Conservation (phyloP, 2,797 vertebrate genomes). For the Anableps anableps region DNA sequence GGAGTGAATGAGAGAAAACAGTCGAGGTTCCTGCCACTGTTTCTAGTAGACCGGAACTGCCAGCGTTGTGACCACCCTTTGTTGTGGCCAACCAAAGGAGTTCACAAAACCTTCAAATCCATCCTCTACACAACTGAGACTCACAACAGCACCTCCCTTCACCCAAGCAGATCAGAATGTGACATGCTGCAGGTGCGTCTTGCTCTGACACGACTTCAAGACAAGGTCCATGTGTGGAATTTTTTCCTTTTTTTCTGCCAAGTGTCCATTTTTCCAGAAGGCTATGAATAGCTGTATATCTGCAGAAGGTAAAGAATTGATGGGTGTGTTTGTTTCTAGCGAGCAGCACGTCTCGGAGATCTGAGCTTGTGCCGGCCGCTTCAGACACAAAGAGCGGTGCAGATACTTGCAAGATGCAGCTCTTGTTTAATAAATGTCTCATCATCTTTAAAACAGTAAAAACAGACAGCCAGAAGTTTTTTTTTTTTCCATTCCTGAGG, state of each 20-base stretch:
- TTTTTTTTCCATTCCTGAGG: conserved; percentile 41
- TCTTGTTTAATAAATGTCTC: conserved; percentile 70
- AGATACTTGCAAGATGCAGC: conserved; percentile 56
- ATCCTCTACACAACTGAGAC: conserved; percentile 46
- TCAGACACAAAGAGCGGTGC: conserved; percentile 38
- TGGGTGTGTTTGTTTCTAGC: conserved; percentile 26
- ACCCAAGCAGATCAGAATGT: conserved; percentile 77
- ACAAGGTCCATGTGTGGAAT: conserved; percentile 80
- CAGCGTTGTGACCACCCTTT: neutral
- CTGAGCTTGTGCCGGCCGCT: conserved; percentile 46
- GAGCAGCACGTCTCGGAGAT: conserved; percentile 31
- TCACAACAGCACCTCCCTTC: conserved; percentile 82
- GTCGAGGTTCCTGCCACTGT: neutral
- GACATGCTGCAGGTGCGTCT: conserved; percentile 81
- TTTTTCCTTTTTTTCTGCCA: conserved; percentile 20
- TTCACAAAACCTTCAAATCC: neutral
- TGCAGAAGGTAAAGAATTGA: conserved; percentile 40
- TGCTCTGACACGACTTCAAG: conserved; percentile 48
- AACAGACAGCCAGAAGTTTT: conserved; percentile 23
- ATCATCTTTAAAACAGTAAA: conserved; percentile 53
- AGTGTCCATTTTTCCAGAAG: conserved; percentile 41
- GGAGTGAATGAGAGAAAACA: neutral
- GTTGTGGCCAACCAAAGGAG: neutral
- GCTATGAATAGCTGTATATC: conserved; percentile 61
- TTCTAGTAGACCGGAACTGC: neutral